These are phyloP conservation scores for Platorchestia sp. DNA, from an alignment of 1,140 invertebrate species.

Conservation along the genomic window DNA sequence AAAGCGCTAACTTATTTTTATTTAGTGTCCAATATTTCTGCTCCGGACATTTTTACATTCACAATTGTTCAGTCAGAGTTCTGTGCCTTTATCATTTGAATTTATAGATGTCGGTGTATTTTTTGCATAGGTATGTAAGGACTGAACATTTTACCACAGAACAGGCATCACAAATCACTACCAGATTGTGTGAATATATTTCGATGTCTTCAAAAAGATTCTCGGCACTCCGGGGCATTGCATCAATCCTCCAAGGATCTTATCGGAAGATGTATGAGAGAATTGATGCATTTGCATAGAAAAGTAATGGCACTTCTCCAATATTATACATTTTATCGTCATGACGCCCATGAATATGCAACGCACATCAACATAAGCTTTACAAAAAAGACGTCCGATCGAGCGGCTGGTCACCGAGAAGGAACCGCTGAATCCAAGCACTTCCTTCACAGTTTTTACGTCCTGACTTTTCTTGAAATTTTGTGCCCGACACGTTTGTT, in stretches of 20 bases:
- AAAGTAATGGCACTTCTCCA: conserved; percentile 23
- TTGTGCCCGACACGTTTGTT: not conserved
- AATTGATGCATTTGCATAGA: conserved; percentile 20
- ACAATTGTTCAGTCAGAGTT: not conserved
- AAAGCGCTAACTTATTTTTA: not conserved
- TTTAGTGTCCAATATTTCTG: not conserved
- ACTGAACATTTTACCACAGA: not conserved
- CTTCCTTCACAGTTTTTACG: not conserved
- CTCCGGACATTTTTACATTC: not conserved
- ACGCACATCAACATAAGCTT: not conserved
- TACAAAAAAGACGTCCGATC: no score
- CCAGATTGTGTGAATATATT: not conserved
- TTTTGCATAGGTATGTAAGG: not conserved
- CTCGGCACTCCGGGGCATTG: not conserved
- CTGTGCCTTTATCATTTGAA: not conserved
- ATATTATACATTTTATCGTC: not conserved
- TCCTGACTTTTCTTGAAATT: not conserved
- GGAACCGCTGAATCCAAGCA: not conserved
- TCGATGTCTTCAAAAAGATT: not conserved
- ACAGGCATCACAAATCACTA: not conserved
- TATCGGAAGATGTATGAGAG: conserved; percentile 24
- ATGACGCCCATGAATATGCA: conserved; percentile 11
- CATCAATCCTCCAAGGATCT: not conserved
- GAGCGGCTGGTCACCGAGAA: not conserved
- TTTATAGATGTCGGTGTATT: not conserved